These are phyloP conservation scores for Oligia latruncula DNA, from an alignment of 2,888 invertebrate genomes.

Conservation along the genomic window DNA sequence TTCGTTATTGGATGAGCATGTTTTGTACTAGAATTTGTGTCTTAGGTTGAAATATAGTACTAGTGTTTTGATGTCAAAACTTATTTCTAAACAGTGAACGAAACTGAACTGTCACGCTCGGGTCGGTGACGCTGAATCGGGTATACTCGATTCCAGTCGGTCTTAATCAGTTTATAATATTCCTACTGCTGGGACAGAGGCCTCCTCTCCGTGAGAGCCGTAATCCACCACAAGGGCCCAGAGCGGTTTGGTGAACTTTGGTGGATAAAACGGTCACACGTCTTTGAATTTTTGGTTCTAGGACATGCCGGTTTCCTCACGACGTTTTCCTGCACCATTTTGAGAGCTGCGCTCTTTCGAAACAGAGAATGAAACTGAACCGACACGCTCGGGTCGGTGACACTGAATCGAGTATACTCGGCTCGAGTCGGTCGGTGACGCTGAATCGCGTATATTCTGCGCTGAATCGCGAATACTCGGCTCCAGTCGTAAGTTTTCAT, in stretches of 20 bases:
- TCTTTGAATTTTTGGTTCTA: too few relatives aligned
- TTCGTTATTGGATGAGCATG: constrained; percentile 12
- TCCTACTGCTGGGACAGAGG: too few relatives aligned
- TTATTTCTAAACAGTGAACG: not conserved
- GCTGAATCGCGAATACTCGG: not conserved
- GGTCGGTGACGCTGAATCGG: not conserved
- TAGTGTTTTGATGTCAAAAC: not conserved
- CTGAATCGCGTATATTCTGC: not conserved
- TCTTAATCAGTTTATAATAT: too few relatives aligned
- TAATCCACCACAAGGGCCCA: too few relatives aligned
- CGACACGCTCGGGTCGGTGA: not conserved
- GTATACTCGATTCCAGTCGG: not conserved
- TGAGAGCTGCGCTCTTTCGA: not conserved
- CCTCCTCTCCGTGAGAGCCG: too few relatives aligned
- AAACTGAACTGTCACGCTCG: not conserved
- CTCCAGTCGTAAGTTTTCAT: not conserved
- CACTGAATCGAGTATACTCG: not conserved
- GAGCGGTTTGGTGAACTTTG: too few relatives aligned
- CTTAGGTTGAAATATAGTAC: not conserved
- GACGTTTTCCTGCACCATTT: too few relatives aligned
- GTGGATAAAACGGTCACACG: too few relatives aligned
- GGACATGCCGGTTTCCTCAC: too few relatives aligned
- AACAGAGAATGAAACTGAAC: not conserved
- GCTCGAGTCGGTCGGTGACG: not conserved
- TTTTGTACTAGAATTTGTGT: not conserved